Conservation (phyloP, 1,140 invertebrate genomes). For the Pemphigus obesinymphae region DNA sequence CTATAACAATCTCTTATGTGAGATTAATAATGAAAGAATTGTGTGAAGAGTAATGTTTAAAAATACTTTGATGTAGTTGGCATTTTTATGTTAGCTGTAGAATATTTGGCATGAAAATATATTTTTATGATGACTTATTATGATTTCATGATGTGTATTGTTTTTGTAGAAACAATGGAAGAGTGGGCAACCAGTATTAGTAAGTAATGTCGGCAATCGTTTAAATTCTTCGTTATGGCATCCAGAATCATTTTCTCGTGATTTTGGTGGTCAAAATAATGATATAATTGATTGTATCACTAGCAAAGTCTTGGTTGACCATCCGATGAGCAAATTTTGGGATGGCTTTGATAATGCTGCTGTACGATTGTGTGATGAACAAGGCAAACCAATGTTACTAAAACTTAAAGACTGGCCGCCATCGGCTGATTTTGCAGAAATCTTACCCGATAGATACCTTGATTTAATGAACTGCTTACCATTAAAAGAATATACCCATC, state of each 20-base stretch:
- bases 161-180: too few relatives aligned
- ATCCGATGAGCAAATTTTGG: slow-evolving; percentile 94
- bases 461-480: slow-evolving; percentile 91
- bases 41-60: too few relatives aligned
- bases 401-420: slow-evolving; percentile 97
- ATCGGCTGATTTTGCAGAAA: slow-evolving; percentile 53
- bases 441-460: slow-evolving; percentile 60
- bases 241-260: slow-evolving; percentile 81
- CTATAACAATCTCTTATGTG: too few relatives aligned
- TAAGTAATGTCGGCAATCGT: too few relatives aligned
- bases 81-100: too few relatives aligned
- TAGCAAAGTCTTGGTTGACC: slow-evolving; percentile 78
- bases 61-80: too few relatives aligned
- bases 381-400: slow-evolving; percentile 83
- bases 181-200: too few relatives aligned
- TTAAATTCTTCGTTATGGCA: slow-evolving; percentile 83
- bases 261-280: slow-evolving; percentile 88
- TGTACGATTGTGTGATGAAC: slow-evolving; percentile 77
- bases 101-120: too few relatives aligned
- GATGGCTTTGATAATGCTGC: slow-evolving; percentile 86
- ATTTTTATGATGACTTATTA: too few relatives aligned
- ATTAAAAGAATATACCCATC: too few relatives aligned
- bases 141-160: too few relatives aligned
- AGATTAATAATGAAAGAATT: too few relatives aligned
- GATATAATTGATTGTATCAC: slow-evolving; percentile 90